These are phyloP conservation scores for Fabriciana adippe DNA, from an alignment of 2,888 invertebrate species.

Conservation along the genomic window DNA sequence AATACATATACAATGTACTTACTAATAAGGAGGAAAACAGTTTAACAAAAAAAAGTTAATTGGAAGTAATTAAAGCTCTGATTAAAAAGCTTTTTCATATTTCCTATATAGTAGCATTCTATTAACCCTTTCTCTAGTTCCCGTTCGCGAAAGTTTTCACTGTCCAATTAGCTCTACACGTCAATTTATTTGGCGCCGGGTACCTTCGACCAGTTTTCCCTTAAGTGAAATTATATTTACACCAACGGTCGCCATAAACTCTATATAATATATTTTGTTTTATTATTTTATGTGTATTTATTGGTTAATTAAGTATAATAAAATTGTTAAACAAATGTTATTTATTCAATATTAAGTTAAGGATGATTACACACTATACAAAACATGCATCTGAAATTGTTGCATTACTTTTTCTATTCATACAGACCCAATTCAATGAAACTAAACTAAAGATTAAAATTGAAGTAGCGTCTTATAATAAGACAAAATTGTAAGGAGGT, in stretches of 20 bases:
- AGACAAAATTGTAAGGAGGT: too few species aligned
- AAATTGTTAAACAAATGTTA: neutral
- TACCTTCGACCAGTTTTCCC: constrained; percentile 28
- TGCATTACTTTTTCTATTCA: too few species aligned
- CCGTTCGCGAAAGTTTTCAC: constrained; percentile 32
- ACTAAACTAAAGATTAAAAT: too few species aligned
- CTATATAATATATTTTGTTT: neutral
- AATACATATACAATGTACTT: too few species aligned
- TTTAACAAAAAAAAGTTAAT: too few species aligned
- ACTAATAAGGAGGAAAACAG: too few species aligned
- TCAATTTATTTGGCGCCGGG: constrained; percentile 39
- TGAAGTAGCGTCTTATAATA: too few species aligned
- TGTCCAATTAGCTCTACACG: constrained; percentile 31
- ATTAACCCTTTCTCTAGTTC: constrained; percentile 8
- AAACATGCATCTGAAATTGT: neutral
- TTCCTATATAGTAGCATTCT: neutral
- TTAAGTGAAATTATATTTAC: constrained; percentile 35
- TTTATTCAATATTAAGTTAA: neutral
- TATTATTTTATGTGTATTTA: neutral
- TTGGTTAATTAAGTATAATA: constrained; percentile 11
- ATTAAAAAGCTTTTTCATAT: neutral
- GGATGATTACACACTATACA: too few species aligned
- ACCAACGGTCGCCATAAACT: neutral
- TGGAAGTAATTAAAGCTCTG: too few species aligned
- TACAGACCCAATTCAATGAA: too few species aligned